Evolutionary conservation across 2,888 invertebrate species (phyloP).

Genomic region (Chesias legatella): DNA sequence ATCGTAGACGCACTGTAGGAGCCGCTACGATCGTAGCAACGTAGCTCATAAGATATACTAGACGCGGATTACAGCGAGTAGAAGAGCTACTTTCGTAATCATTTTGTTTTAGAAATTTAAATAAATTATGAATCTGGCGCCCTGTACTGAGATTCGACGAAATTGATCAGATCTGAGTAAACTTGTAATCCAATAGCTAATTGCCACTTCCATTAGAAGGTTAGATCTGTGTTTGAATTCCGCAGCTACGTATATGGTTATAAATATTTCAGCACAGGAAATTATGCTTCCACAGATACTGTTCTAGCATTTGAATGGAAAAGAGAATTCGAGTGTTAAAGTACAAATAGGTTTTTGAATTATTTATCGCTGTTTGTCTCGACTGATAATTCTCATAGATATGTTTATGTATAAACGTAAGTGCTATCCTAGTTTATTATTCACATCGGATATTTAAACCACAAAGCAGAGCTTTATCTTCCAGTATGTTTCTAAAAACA

Average conservation of each 20-base stretch:
- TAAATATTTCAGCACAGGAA: slow-evolving; percentile 78
- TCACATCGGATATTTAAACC: no score
- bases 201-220: background rate
- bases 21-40: slow-evolving; percentile 47
- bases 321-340: slow-evolving; percentile 52
- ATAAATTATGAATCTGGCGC: no score
- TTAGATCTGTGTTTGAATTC: background rate
- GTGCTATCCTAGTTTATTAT: no score
- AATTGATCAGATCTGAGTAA: no score
- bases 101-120: no score
- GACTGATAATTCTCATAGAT: slow-evolving; percentile 30
- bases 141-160: no score
- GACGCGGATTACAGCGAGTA: background rate
- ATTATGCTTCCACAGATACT: slow-evolving; percentile 73
- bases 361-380: slow-evolving; percentile 42
- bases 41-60: slow-evolving; percentile 23
- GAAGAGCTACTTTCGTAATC: no score
- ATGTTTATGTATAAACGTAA: no score
- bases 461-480: no score
- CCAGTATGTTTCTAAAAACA: no score
- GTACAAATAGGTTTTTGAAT: slow-evolving; percentile 47
- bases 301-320: slow-evolving; percentile 57
- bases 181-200: no score
- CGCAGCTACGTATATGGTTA: slow-evolving; percentile 50
- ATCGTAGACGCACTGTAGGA: slow-evolving; percentile 52